Evolutionary conservation across 2,113 vertebrate genomes (phyloP), one percentile per base, ranked within the genome.

Genomic region (Macaca nemestrina): DNA sequence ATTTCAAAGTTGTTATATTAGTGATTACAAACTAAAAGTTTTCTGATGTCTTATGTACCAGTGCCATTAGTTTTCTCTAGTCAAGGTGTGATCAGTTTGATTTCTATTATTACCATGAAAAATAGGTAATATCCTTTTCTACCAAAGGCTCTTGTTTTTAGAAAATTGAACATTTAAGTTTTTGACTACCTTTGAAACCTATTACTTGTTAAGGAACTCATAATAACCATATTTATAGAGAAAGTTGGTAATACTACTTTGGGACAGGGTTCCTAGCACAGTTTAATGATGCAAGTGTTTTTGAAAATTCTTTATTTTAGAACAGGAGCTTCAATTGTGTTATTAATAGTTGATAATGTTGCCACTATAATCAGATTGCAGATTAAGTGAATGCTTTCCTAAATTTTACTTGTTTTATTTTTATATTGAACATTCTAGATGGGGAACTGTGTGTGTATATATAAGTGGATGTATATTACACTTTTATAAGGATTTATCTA

Each of bases 271-370:
- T 93, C 40, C 32, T 90, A 70, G 27, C 25, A 35, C 1, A 88
- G 8, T 83, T 80, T 83, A 72, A 79, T 9, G 12, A 70, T 88
- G 45, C 82, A 67, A 30, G n/a, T 67, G 32, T 93, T 86, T 90
- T 93, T 38, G 25, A 87, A 96, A 95, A 80, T 83, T 73, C 3
- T 87, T 91, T 64, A 23, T 91, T 95, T 95, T 92, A 75, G 32
- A 87, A 70, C 1, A 78, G 13, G 7, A 50, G 6, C 12, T 81
- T 45, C 50, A 50, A 22, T 85, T 91, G 9, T 89, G 27, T 87
- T 70, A 96, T 87, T 70, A 96, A 70, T 43, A 75, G 25, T 67
- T 96, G 30, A 38, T 78, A 94, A 67, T 90, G 12, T 73, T 87
- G 45, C 73, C 57, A 72, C 12, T 43, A 9, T 83, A 78, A 55